Evolutionary conservation across 2,113 vertebrate genomes (phyloP).

Genomic region (Callithrix jacchus): DNA sequence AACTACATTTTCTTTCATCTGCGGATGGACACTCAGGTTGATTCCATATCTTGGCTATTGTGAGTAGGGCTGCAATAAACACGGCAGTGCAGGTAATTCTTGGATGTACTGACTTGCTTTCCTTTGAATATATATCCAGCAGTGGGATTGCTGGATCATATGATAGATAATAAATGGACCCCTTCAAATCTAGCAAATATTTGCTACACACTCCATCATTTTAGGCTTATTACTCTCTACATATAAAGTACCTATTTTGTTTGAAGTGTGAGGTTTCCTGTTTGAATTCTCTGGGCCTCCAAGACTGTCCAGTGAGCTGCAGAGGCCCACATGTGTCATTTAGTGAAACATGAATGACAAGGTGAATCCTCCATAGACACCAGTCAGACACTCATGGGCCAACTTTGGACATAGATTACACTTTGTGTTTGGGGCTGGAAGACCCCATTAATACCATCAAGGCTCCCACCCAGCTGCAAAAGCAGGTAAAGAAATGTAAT

Average conservation of each 20-base stretch:
- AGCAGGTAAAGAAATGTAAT: neutral
- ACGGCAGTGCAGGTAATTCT: neutral
- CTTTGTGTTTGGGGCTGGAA: neutral
- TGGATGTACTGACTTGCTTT: neutral
- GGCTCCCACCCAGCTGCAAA: neutral
- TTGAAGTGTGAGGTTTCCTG: no score
- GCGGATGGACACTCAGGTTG: neutral
- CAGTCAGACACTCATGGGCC: neutral
- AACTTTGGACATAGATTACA: neutral
- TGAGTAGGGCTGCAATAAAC: neutral
- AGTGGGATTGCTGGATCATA: neutral
- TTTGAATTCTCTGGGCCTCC: neutral
- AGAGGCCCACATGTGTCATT: neutral
- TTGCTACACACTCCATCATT: neutral
- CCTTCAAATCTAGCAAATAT: neutral
- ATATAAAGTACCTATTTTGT: no score
- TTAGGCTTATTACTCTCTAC: neutral
- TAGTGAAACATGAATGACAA: neutral
- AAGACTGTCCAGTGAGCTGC: neutral
- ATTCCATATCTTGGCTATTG: neutral
- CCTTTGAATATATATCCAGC: neutral
- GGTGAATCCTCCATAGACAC: rapidly evolving
- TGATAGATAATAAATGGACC: neutral
- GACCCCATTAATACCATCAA: rapidly evolving
- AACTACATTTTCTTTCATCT: neutral